Evolutionary conservation across 2,113 vertebrate genomes (phyloP), one percentile per base, ranked within the genome.

Genomic region (Murina feae): DNA sequence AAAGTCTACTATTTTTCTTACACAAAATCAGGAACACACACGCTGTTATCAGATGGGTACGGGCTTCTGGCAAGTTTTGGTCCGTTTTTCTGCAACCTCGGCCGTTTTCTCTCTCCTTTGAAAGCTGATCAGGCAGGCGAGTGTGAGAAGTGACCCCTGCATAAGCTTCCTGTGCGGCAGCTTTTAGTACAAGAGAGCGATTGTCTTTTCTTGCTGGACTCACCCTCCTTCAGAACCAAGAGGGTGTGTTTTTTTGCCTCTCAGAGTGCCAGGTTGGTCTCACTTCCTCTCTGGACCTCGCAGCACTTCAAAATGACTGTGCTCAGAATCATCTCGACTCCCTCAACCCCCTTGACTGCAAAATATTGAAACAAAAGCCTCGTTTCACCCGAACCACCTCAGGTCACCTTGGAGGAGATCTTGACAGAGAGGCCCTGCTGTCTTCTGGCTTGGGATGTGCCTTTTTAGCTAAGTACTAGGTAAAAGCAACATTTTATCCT

Each of bases 201-300:
- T 97, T 98, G 95, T 98, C 93, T 90, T 93, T 97, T 91, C 91
- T 95, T 91, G 87, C 44, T 30, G 28, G 68, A 96, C 10, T 39
- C 91, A 82, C 69, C 90, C 93, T 96, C 55, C 32, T 69, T 86
- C 12, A 65, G 79, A 71, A 53, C 30, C 90, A 75, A 86, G 95
- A 63, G 53, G 80, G 18, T 6, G n/a, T n/a, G n/a, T n/a, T 1
- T 6, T 2, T 2, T 75, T 86, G 66, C 76, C 94, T 97, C 88
- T 30, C 89, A 10, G 11, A 93, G 32, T 95, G 89, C 91, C 81
- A 97, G 95, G 94, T 63, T 53, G 84, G 30, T 89, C 37, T 90
- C 9, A 4, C 85, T 96, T 37, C 44, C 66, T 95, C 37, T 28
- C n/a, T 78, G 86, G 51, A 58, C 12, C 55, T 72, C 4, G 14